Conservation (phyloP, 2,888 invertebrate species). For the Neria commutata region DNA sequence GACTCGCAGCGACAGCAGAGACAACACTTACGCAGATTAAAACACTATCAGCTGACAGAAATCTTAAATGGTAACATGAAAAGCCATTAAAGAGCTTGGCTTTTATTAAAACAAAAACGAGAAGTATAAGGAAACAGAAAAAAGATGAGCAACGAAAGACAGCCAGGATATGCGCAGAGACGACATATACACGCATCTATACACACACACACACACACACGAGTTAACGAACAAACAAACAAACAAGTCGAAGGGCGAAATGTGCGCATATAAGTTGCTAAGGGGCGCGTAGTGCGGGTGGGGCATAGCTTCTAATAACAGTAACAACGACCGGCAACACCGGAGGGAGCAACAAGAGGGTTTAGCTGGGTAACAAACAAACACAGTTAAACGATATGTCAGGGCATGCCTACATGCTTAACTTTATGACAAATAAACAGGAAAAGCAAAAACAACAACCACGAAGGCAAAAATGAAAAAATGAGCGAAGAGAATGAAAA, state of each 20-base stretch:
- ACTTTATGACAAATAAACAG: conserved; percentile 48
- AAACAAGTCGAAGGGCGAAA: no score
- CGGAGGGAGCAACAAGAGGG: background rate
- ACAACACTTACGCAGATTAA: no score
- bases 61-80: conserved; percentile 3
- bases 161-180: background rate
- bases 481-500: no score
- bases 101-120: conserved; percentile 2
- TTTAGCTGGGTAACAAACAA: no score
- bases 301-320: conserved; percentile 17
- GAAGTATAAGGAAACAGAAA: background rate
- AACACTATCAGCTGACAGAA: background rate
- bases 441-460: conserved; percentile 17
- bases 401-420: conserved; percentile 49
- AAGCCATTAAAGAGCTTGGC: conserved; percentile 4
- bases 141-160: background rate
- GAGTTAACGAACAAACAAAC: conserved; percentile 16
- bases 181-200: background rate
- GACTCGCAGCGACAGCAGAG: no score
- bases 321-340: background rate
- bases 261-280: no score
- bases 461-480: conserved; percentile 8
- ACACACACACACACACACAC: background rate
- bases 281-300: no score
- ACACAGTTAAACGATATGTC: conserved; percentile 45